Evolutionary conservation across 2,113 vertebrate species (phyloP), one percentile per base, ranked within the genome.

Genomic region (Dissostichus mawsoni): DNA sequence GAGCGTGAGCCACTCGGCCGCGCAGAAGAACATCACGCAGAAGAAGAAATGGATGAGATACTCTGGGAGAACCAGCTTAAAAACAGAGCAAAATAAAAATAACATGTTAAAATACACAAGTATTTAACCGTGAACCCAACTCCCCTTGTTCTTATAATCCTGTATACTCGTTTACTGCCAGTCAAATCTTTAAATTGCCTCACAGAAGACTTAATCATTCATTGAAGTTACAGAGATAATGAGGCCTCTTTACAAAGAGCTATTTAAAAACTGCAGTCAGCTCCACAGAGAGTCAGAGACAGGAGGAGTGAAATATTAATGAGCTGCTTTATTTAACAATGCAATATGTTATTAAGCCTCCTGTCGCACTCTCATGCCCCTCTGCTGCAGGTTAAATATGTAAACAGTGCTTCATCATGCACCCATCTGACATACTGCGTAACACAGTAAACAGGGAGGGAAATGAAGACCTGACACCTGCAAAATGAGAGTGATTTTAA

Each of bases 1-100:
- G 89, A 99, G 96, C 0, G 98, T 99, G 70, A 99, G 97, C 98
- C 98, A 99, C 91, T 99, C 98, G 65, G 97, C 96, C 23, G 98
- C 98, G 88, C 98, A 99, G 82, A 99, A 97, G 95, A 99, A 99
- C 98, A 99, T 99, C 94, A 99, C 97, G 76, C 98, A 99, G 97
- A 99, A 99, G 97, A 99, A 99, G 80, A 98, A 97, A 69, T 99
- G 98, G 96, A 99, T 99, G 93, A 99, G 97, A 93, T 99, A 99
- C 94, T 99, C 98, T 2, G 98, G 98, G 85, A 99, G 97, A 44
- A 99, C 98, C 89, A 99, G 96, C 98, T 29, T 99, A 96, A 25
- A 95, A 93, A 36, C 36, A 90, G 90, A 83, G 86, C 89, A 58
- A 81, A 81, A 78, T 14, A 29, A 63, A 0, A 74, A 65, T 80